phyloP scores from a whole-genome alignment of 2,113 vertebrate species.

The human (Homo sapiens) region GRCh38 chr1:87094001-87094500 shows the following conservation, averaged over 20 bases:
- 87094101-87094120: background rate
- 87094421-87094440: background rate
- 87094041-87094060: background rate
- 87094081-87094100: conserved; percentile 14
- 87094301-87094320: background rate
- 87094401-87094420: background rate
- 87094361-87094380: background rate
- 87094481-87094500: background rate
- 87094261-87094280: background rate
- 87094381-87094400: background rate
- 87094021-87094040: background rate
- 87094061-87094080: background rate
- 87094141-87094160: background rate
- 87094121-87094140: background rate
- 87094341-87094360: background rate
- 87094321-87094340: background rate
- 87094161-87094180: background rate
- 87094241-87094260: background rate
- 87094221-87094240: background rate
- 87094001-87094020: background rate
- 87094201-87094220: background rate
- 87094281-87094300: background rate
- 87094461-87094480: background rate
- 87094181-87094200: background rate
- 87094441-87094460: background rate